Percentiles rank a stretch among this genome's conserved stretches.
These are phyloP conservation scores for Homarus americanus DNA, from an alignment of 1,140 invertebrate species.

Conservation along the genomic window DNA sequence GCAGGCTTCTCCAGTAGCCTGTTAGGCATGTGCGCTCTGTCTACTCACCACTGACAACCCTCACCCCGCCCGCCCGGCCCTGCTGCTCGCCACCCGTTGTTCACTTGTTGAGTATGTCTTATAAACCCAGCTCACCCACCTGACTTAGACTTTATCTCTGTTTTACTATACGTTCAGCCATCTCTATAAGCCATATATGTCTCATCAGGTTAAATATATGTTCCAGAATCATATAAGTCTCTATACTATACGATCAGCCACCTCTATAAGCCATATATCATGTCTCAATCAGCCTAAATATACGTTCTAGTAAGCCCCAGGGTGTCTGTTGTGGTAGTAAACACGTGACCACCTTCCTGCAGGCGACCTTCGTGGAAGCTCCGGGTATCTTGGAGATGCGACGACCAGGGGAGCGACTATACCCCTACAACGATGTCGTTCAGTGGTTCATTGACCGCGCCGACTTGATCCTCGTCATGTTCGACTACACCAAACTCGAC, in stretches of 20 bases:
- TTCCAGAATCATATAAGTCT: no score
- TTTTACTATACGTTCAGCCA: no score
- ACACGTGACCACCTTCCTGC: no score
- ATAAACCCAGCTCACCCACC: neutral
- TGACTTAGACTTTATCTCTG: no score
- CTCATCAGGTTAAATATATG: no score
- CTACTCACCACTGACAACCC: conserved; percentile 25
- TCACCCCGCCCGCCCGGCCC: conserved; percentile 2
- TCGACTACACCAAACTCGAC: conserved; percentile 96
- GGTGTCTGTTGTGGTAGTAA: no score
- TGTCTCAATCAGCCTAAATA: no score
- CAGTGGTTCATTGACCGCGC: conserved; percentile 98
- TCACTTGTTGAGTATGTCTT: neutral
- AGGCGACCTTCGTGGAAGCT: conserved; percentile 97
- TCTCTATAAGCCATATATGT: no score
- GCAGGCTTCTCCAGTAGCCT: conserved; percentile 78
- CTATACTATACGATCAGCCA: no score
- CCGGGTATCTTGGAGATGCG: conserved; percentile 96
- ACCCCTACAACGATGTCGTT: conserved; percentile 96
- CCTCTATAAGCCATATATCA: no score
- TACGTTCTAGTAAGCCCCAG: no score
- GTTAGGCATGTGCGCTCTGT: conserved; percentile 76
- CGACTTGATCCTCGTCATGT: conserved; percentile 96
- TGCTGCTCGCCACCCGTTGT: neutral
- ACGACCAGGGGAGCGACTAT: conserved; percentile 94